phyloP scores from a whole-genome alignment of 2,888 invertebrate species.

The Corythucha ciliata region DNA sequence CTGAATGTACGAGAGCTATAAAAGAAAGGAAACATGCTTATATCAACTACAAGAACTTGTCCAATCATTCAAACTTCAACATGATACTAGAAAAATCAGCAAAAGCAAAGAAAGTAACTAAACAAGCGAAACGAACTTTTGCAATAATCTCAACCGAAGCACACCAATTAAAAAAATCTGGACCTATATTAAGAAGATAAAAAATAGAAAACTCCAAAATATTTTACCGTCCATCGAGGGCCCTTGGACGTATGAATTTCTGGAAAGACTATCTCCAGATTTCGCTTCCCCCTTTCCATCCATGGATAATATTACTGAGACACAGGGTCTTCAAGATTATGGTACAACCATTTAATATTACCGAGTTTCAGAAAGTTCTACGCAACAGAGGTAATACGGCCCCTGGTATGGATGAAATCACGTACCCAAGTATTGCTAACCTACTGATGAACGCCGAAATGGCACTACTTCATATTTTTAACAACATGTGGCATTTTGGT shows the following conservation, averaged over 20 bases:
- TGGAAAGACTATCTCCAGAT: too few species aligned
- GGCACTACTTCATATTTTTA: neutral
- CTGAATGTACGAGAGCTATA: neutral
- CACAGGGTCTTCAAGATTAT: too few species aligned
- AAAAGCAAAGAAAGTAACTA: neutral
- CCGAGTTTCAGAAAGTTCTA: neutral
- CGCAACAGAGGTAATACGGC: neutral
- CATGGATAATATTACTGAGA: too few species aligned
- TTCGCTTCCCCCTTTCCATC: too few species aligned
- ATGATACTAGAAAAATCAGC: neutral
- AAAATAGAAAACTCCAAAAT: neutral
- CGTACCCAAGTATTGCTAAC: neutral
- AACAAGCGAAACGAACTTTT: neutral
- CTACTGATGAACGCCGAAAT: neutral
- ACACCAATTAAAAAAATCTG: neutral
- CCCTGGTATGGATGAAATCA: neutral
- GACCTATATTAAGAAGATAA: neutral
- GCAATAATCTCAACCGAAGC: neutral
- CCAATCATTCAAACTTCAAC: neutral
- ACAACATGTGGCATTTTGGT: neutral
- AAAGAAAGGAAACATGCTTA: neutral
- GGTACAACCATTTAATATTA: neutral
- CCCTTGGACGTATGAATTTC: neutral
- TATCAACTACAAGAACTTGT: neutral
- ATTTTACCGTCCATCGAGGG: neutral